Conservation (phyloP, 1,140 invertebrate species). For the Lepidotrigona ventralis region DNA sequence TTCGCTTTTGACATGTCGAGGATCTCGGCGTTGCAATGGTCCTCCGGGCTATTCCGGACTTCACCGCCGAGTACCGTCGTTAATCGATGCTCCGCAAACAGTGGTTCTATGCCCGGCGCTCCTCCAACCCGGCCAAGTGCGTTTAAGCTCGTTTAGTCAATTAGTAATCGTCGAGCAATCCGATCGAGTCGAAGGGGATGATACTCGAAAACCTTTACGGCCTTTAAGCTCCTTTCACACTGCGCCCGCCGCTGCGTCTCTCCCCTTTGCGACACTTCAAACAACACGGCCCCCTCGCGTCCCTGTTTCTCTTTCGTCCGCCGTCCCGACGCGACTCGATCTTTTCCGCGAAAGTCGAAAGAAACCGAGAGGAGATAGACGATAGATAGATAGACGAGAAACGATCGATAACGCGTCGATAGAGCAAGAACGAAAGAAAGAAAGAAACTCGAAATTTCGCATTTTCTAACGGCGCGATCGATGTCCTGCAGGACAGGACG, state of each 20-base stretch:
- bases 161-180: slow-evolving; percentile 64
- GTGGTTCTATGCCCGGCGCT: slow-evolving; percentile 53
- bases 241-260: neutral
- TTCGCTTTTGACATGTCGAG: slow-evolving; percentile 67
- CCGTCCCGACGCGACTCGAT: too few species aligned
- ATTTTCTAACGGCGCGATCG: too few species aligned
- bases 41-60: slow-evolving; percentile 63
- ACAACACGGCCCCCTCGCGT: neutral
- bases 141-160: slow-evolving; percentile 76
- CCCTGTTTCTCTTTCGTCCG: too few species aligned
- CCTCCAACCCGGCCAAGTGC: slow-evolving; percentile 65
- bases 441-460: too few species aligned
- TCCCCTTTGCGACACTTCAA: neutral
- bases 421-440: too few species aligned
- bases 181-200: slow-evolving; percentile 34
- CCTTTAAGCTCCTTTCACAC: slow-evolving; percentile 40
- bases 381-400: too few species aligned
- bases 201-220: slow-evolving; percentile 47
- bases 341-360: too few species aligned
- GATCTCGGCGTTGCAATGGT: slow-evolving; percentile 55
- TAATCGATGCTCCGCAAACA: slow-evolving; percentile 77
- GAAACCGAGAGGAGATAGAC: too few species aligned
- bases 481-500: too few species aligned
- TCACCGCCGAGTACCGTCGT: slow-evolving; percentile 64
- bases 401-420: too few species aligned